Evolutionary conservation across 2,797 vertebrate genomes (phyloP), one percentile per base, ranked within the genome.

Genomic region (Melanogrammus aeglefinus): DNA sequence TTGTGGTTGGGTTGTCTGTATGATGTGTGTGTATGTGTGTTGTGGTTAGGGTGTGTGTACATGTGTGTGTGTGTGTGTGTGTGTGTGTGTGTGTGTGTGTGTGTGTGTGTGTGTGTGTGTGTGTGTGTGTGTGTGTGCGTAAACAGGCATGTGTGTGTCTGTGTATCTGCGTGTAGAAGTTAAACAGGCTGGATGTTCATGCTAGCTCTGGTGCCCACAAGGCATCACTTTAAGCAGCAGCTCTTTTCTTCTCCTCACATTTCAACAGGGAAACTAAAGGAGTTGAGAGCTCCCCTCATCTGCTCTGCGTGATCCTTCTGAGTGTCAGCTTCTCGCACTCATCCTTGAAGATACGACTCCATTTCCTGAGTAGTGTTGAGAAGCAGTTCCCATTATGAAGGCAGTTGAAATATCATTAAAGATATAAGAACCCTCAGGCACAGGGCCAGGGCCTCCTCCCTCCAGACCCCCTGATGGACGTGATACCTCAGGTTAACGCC

Each of bases 291-390:
- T 81, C 76, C 81, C 38, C 5, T 36, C 35, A 33, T 74, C 73
- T 76, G 82, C 86, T 78, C 86, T 87, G 85, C 86, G 74, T 79
- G 80, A 82, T 84, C 78, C 81, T 77, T 84, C 81, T 81, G 84
- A 84, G 86, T 76, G 77, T 79, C 82, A 77, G 77, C 77, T 74
- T 79, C 73, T 10, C 3, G 77, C 84, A 80, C 78, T 82, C 86
- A 78, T 80, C 79, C 80, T 79, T 83, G 38, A 84, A 83, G 87
- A 85, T 79, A 88, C 78, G 74, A 69, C 41, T 69, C 10, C 13
- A 74, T 80, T 85, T 88, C 79, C 74, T 82, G 84, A 82, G 77
- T 78, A 74, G 76, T 14, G 1, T n/a, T 81, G 79, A 44, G 41
- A 44, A 84, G 75, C 84, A 88, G 89, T 87, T 89, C 73, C 77